Evolutionary conservation across 2,797 vertebrate species (phyloP), one percentile per base, ranked within the genome.

Genomic region (Phalanger gymnotis): DNA sequence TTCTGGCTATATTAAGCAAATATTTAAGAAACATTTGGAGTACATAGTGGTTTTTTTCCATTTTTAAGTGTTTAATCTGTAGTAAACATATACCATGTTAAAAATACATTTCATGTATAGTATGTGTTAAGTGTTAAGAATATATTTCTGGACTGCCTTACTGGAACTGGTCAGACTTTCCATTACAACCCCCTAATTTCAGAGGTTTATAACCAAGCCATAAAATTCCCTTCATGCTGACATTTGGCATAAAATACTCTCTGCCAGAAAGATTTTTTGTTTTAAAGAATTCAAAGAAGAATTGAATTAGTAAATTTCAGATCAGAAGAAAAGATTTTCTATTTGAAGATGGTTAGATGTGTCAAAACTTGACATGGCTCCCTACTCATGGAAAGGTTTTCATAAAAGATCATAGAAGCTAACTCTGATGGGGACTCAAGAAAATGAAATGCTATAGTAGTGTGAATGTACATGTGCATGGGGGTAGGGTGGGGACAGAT

Each of bases 51-150:
- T 73, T 0, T 92, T 98, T 98, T 98, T 98, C 96, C 92, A 97
- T 97, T 98, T 98, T 98, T 98, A 98, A 98, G 97, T 98, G 97
- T 97, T 98, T 98, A 98, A 98, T 97, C 92, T 98, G 95, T 95
- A 98, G 98, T 98, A 98, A 98, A 98, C 97, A 97, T 98, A 94
- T 94, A 97, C 58, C 92, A 93, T 95, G 52, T 95, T 98, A 96
- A 97, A 98, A 98, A 98, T 98, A 97, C 3, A 92, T 97, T 98
- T 97, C 89, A 97, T 96, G 95, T 97, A 97, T 92, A 95, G 94
- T 98, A 97, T 96, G 96, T 56, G 1, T 98, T 98, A 98, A 98
- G 96, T 96, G 93, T 97, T 98, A 97, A 97, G 96, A 98, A 96
- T 98, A 92, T 97, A 94, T 98, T 98, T 98, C 98, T 98, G 90